A percentile compares a stretch with the other conserved stretches of the same genome.
phyloP scores from a whole-genome alignment of 2,113 vertebrate species.

The Atherinomorus stipes region DNA sequence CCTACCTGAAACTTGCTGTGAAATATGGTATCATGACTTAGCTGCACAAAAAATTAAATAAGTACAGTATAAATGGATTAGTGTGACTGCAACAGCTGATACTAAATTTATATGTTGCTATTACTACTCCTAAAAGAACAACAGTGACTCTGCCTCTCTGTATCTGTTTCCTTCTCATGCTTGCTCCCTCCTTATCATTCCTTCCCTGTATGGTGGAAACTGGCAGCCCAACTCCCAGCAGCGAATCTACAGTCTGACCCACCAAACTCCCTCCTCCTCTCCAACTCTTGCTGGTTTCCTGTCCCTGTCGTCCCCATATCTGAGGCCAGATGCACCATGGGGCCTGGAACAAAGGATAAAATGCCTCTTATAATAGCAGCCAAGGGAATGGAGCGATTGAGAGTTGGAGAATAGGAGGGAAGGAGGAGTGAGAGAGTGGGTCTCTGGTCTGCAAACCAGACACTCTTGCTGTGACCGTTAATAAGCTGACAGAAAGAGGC shows the following conservation, averaged over 20 bases:
- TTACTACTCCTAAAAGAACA: conserved; percentile 12
- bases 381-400: conserved; percentile 70
- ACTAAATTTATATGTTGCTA: background rate
- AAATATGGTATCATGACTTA: conserved; percentile 14
- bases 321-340: conserved; percentile 84
- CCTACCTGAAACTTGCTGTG: conserved; percentile 15
- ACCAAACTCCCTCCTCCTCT: conserved; percentile 34
- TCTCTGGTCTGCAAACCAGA: conserved; percentile 77
- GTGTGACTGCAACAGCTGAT: conserved; percentile 1
- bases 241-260: conserved; percentile 61
- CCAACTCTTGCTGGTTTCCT: conserved; percentile 71
- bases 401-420: conserved; percentile 63
- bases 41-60: conserved; percentile 18
- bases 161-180: conserved; percentile 65
- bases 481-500: conserved; percentile 71
- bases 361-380: conserved; percentile 84
- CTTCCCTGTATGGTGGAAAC: conserved; percentile 71
- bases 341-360: conserved; percentile 84
- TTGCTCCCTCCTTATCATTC: conserved; percentile 67
- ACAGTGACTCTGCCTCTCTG: conserved; percentile 34
- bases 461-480: conserved; percentile 78
- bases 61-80: conserved; percentile 1
- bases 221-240: conserved; percentile 59
- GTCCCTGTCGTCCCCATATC: conserved; percentile 78
- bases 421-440: conserved; percentile 52